Base-by-base conservation (phyloP, 2,113 vertebrate genomes). In the Lampris megalopsis region DNA sequence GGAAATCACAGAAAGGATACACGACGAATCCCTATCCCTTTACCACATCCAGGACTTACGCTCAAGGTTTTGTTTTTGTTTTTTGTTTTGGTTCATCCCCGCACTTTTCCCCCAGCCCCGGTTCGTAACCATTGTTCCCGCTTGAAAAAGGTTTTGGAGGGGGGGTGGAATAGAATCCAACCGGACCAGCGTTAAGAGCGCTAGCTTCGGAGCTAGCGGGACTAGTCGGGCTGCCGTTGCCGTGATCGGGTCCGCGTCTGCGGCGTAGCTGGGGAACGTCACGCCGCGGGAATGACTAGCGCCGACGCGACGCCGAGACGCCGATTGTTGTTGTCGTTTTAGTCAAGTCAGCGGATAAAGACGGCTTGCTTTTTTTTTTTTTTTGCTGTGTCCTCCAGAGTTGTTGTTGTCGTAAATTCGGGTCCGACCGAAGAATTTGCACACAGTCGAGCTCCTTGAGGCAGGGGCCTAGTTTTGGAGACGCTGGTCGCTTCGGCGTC, bases 1-100 rank as follows among this genome's bases (percentile, higher is more conserved):
- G 13, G 54, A 60, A 52, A 45, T 63, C 42, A 62, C 24, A 24
- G 24, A 24, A 24, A 75, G 79, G 73, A 79, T 45, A 71, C 40
- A 37, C 71, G 42, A 69, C 54, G 41, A 42, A 54, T 41, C 8
- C 9, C 24, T 24, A 43, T 3, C 13, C 40, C n/a, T 24, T 24
- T 24, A 24, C 9, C 35, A 38, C 10, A 9, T 42, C 58, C 38
- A n/a, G 35, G 52, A 56, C 50, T 45, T 7, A 7, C 24, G 24
- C 41, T n/a, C n/a, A 47, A n/a, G 9, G 42, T 40, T 60, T 40
- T 2, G 58, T 60, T 60, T 6, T 38, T 10, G 36, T 10, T 36
- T 10, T 60, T 10, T 9, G 9, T 60, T 57, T 47, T 35, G 67
- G 43, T 4, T 24, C 24, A 24, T 24, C 24, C 24, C 24, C 24